Percentiles rank a stretch among this genome's conserved stretches.
phyloP scores from a whole-genome alignment of 2,797 vertebrate genomes.

The Typhlichthys subterraneus region DNA sequence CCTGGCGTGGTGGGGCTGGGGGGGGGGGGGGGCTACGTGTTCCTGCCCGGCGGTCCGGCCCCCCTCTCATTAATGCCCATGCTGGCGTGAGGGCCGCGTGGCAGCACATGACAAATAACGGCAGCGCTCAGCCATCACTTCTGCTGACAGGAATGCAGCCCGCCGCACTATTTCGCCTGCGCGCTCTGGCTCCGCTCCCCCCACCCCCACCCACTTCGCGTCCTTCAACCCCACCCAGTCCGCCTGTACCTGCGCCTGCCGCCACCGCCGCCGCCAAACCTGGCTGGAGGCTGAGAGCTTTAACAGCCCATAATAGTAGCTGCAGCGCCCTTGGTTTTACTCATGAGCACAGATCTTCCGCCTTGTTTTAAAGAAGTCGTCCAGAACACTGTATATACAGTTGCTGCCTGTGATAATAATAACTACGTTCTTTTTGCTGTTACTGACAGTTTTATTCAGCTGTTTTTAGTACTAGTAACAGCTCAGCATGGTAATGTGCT shows the following conservation, averaged over 20 bases:
- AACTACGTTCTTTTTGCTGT: no score
- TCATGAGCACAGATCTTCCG: slow-evolving; percentile 22
- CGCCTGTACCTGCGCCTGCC: slow-evolving; percentile 65
- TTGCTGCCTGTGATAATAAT: no score
- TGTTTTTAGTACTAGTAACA: slow-evolving; percentile 1
- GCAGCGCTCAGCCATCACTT: slow-evolving; percentile 83
- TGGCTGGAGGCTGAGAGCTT: slow-evolving; percentile 38
- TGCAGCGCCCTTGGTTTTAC: slow-evolving; percentile 5
- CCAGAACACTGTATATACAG: background rate
- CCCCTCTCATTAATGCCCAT: slow-evolving; percentile 83
- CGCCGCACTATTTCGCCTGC: slow-evolving; percentile 80
- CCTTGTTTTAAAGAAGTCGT: slow-evolving; percentile 9
- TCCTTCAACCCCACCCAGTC: slow-evolving; percentile 66
- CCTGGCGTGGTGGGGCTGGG: slow-evolving; percentile 41
- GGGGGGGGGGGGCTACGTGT: slow-evolving; percentile 45
- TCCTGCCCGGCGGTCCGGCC: slow-evolving; percentile 80
- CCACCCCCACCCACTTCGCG: slow-evolving; percentile 56
- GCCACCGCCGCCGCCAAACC: slow-evolving; percentile 31
- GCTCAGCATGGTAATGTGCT: slow-evolving; percentile 38
- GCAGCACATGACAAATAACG: slow-evolving; percentile 86
- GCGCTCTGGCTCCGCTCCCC: slow-evolving; percentile 72
- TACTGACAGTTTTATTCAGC: slow-evolving; percentile 20
- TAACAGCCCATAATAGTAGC: slow-evolving; percentile 30
- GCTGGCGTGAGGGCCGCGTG: slow-evolving; percentile 77
- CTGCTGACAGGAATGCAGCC: slow-evolving; percentile 86